A percentile compares a stretch with the other conserved stretches of the same genome.
These are phyloP conservation scores for Gulo gulo DNA, from an alignment of 2,113 vertebrate species.

Conservation along the genomic window DNA sequence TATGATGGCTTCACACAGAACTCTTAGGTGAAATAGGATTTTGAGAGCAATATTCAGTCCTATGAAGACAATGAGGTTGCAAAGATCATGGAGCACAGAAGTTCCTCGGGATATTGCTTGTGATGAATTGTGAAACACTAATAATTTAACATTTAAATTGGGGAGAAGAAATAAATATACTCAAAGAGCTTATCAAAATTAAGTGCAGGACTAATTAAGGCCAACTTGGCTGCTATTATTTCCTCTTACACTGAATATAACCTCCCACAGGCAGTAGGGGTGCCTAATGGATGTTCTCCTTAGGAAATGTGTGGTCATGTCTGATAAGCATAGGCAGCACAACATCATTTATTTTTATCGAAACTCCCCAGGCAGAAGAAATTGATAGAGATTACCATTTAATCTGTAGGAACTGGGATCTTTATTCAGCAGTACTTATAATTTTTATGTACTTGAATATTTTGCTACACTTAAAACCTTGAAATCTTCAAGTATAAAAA, in stretches of 20 bases:
- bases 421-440: constrained; percentile 26
- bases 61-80: neutral
- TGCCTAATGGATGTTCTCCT: constrained; percentile 51
- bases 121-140: neutral
- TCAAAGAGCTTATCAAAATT: constrained; percentile 55
- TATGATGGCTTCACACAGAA: neutral
- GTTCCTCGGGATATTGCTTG: neutral
- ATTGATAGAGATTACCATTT: constrained; percentile 50
- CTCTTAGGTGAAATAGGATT: neutral
- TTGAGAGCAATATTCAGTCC: neutral
- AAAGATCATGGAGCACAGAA: neutral
- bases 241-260: constrained; percentile 35
- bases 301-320: constrained; percentile 52
- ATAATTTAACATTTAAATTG: constrained; percentile 1
- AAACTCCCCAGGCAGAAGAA: constrained; percentile 61
- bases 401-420: constrained; percentile 47
- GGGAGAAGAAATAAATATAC: constrained; percentile 30
- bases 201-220: constrained; percentile 55
- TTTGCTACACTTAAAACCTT: constrained; percentile 38
- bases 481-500: constrained; percentile 10
- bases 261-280: neutral
- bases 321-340: constrained; percentile 66
- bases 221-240: constrained; percentile 41
- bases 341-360: constrained; percentile 74
- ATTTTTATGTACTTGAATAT: constrained; percentile 42